Base-by-base conservation (phyloP, 1,140 invertebrate genomes). In the Platyscapa corneri region DNA sequence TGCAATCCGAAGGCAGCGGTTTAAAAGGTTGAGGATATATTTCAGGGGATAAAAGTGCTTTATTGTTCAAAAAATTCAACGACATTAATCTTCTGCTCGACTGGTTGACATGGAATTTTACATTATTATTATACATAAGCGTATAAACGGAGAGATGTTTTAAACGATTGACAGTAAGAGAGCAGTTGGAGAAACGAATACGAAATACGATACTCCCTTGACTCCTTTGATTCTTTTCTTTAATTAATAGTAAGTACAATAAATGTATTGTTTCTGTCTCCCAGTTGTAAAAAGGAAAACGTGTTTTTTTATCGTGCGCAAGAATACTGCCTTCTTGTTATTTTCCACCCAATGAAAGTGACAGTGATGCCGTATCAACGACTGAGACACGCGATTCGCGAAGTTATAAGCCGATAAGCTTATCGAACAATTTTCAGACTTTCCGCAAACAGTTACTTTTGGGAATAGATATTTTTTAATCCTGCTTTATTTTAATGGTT, bases 241-340 rank as follows among this genome's bases (percentile, higher is more conserved):
- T n/a, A n/a, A n/a, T n/a, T 72, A 74, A 74, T 75, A 46, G 27
- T 80, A 80, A 81, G 65, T 77, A 49, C 60, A 39, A 30, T 82
- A 85, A 67, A 32, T 85, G 70, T 82, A 81, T 82, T 85, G 49
- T 77, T 76, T 85, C 70, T 79, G 84, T 85, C 72, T 85, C 84
- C 78, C 39, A 67, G 49, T 46, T 76, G 84, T 85, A 76, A 30
- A 64, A 80, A 60, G 30, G 30, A 74, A 79, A 70, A 53, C 53
- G 20, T 78, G 37, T 76, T 80, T 70, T 65, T 86, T 83, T 83
- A 60, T 42, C 56, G 53, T 77, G 77, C 14, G n/a, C 80, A 84
- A 7, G 42, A 76, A 56, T 86, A 79, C 82, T 76, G 74, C 60
- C 64, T 84, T 86, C 64, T 84, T 86, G 65, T 84, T 79, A 60